phyloP scores from a whole-genome alignment of 2,797 vertebrate species.

The Fratercula arctica region DNA sequence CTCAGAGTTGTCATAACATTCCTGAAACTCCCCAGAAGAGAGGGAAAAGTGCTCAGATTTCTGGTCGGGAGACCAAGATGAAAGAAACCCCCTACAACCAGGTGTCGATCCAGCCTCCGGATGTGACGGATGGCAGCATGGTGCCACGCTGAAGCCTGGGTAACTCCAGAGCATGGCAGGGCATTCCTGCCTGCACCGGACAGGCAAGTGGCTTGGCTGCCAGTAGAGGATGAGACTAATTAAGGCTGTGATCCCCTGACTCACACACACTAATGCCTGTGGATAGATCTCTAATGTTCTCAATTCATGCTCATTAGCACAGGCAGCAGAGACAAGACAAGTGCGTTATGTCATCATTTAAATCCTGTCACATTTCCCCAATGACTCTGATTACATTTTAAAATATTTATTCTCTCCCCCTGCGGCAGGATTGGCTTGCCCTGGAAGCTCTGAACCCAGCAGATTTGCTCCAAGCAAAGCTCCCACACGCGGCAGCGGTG shows the following conservation, averaged over 20 bases:
- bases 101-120: background rate
- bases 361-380: constrained; percentile 51
- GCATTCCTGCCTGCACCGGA: accelerated
- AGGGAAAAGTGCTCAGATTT: background rate
- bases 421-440: background rate
- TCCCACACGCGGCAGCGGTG: accelerated
- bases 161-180: accelerated
- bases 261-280: background rate
- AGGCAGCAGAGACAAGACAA: constrained; percentile 28
- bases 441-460: background rate
- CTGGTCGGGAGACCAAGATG: background rate
- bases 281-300: constrained; percentile 43
- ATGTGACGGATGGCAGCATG: accelerated
- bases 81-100: accelerated
- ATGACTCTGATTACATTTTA: constrained; percentile 24
- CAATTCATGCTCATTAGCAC: constrained; percentile 42
- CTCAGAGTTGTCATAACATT: background rate
- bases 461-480: background rate
- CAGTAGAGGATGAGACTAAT: background rate
- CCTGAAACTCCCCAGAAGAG: background rate
- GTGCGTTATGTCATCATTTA: constrained; percentile 27
- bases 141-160: background rate
- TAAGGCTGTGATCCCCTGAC: background rate
- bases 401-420: constrained; percentile 55
- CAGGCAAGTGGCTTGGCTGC: background rate